A percentile compares a stretch with the other conserved stretches of the same genome.
phyloP scores from a whole-genome alignment of 2,888 invertebrate species.

The Drosophila kanekoi region DNA sequence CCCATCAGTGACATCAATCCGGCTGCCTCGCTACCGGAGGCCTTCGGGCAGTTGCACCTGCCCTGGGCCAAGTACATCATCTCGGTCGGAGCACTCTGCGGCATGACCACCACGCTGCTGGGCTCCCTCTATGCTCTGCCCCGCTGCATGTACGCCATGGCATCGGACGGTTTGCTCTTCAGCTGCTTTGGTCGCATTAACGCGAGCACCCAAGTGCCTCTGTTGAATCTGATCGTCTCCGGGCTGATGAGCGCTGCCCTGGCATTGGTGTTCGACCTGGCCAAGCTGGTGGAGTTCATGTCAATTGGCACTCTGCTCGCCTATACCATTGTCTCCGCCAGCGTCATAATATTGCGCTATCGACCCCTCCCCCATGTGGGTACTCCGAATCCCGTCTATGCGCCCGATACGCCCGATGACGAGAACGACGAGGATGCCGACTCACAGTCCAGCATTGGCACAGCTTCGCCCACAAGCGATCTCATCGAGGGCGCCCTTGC shows the following conservation, averaged over 20 bases:
- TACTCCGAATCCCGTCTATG: conserved; percentile 84
- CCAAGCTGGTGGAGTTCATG: conserved; percentile 97
- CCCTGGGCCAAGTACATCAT: conserved; percentile 94
- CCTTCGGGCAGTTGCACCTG: conserved; percentile 90
- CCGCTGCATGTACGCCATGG: conserved; percentile 95
- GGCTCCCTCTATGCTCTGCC: conserved; percentile 95
- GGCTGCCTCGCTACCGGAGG: conserved; percentile 92
- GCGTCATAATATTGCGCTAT: conserved; percentile 94
- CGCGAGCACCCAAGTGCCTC: conserved; percentile 92
- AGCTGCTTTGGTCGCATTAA: conserved; percentile 91
- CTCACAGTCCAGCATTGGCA: conserved; percentile 88
- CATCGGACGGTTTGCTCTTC: conserved; percentile 94
- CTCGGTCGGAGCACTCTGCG: conserved; percentile 94
- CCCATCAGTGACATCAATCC: conserved; percentile 91
- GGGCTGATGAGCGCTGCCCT: conserved; percentile 91
- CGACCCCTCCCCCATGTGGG: conserved; percentile 87
- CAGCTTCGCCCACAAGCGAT: conserved; percentile 86
- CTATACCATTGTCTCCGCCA: conserved; percentile 96
- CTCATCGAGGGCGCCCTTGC: conserved; percentile 88
- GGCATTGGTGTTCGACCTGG: conserved; percentile 94
- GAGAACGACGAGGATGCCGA: conserved; percentile 86
- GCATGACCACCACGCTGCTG: conserved; percentile 95
- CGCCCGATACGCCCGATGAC: conserved; percentile 87
- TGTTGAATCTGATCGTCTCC: conserved; percentile 91
- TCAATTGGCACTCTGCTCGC: conserved; percentile 95